Conservation (phyloP, 2,797 vertebrate genomes). For the Manis pentadactyla region DNA sequence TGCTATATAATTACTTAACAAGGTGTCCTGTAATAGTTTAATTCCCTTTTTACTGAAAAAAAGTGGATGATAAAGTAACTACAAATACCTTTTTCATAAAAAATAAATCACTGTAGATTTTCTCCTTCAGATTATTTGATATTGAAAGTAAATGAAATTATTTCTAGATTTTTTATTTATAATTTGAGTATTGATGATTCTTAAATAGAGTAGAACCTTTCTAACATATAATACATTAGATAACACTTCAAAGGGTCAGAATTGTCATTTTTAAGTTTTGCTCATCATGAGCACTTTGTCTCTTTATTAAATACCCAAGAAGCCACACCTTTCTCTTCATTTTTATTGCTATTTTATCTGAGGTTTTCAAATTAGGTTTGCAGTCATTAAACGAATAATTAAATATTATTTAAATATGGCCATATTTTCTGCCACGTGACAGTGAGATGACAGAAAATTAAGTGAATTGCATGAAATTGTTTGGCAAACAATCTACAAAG, state of each 20-base stretch:
- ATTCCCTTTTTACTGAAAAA: slow-evolving; percentile 87
- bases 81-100: slow-evolving; percentile 81
- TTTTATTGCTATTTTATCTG: slow-evolving; percentile 57
- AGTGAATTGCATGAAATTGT: slow-evolving; percentile 38
- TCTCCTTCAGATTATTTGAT: slow-evolving; percentile 77
- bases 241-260: slow-evolving; percentile 61
- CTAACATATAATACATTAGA: not conserved
- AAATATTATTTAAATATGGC: slow-evolving; percentile 46
- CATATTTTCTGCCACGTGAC: not conserved
- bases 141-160: slow-evolving; percentile 75
- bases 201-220: slow-evolving; percentile 28
- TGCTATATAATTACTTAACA: slow-evolving; percentile 93
- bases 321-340: slow-evolving; percentile 47
- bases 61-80: slow-evolving; percentile 79
- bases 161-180: slow-evolving; percentile 80
- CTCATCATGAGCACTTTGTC: slow-evolving; percentile 57
- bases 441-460: slow-evolving; percentile 22
- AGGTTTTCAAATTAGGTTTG: slow-evolving; percentile 59
- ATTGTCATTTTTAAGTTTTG: slow-evolving; percentile 61
- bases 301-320: slow-evolving; percentile 56
- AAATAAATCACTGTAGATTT: slow-evolving; percentile 79
- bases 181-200: slow-evolving; percentile 73
- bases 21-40: slow-evolving; percentile 93
- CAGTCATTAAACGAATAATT: slow-evolving; percentile 42
- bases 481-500: not conserved